Conservation (phyloP, 2,888 invertebrate genomes). For the Agonum fuliginosum region DNA sequence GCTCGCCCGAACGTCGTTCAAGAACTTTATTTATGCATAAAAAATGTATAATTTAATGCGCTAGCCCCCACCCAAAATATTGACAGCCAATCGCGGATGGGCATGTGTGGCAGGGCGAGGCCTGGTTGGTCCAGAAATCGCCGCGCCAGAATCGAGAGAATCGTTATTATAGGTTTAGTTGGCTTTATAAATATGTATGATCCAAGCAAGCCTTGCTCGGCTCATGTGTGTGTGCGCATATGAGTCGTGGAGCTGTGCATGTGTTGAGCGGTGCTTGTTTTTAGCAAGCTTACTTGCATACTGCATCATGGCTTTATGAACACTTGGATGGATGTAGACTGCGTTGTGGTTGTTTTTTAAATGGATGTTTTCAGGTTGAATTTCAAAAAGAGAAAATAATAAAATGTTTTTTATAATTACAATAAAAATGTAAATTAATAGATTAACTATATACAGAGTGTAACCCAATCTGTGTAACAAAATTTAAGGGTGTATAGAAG, state of each 20-base stretch:
- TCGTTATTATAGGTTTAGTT: slow-evolving; percentile 72
- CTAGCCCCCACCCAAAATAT: slow-evolving; percentile 43
- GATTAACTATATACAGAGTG: too few species aligned
- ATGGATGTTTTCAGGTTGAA: too few species aligned
- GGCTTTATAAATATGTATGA: slow-evolving; percentile 73
- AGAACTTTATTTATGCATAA: slow-evolving; percentile 57
- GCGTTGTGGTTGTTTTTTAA: too few species aligned
- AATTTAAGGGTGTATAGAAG: too few species aligned
- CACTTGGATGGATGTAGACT: too few species aligned
- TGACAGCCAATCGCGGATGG: slow-evolving; percentile 54
- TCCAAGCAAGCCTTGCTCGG: slow-evolving; percentile 62
- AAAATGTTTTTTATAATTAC: too few species aligned
- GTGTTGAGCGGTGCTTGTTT: slow-evolving; percentile 22
- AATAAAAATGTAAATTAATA: too few species aligned
- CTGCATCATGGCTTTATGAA: not conserved
- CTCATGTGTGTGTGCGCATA: slow-evolving; percentile 32
- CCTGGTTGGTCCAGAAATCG: slow-evolving; percentile 52
- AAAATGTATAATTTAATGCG: slow-evolving; percentile 57
- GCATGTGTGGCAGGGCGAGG: slow-evolving; percentile 46
- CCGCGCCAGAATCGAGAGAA: slow-evolving; percentile 48
- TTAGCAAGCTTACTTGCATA: slow-evolving; percentile 23
- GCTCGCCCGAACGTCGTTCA: not conserved
- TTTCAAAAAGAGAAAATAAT: too few species aligned
- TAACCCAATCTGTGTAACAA: too few species aligned
- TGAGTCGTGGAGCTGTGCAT: slow-evolving; percentile 3